Evolutionary conservation across 2,888 invertebrate species (phyloP).

Genomic region (Volucella inanis): DNA sequence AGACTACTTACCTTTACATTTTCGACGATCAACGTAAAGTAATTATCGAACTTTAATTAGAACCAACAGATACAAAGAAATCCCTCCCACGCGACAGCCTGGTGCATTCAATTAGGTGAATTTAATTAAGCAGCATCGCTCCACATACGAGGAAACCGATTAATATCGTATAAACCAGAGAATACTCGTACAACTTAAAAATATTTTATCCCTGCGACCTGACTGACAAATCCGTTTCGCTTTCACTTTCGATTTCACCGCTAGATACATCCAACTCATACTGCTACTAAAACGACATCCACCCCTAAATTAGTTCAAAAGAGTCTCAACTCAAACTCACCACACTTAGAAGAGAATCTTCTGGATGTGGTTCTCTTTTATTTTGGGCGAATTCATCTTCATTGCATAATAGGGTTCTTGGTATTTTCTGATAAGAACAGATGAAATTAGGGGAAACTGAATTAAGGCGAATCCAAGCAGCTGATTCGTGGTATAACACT

Average conservation of each 20-base stretch:
- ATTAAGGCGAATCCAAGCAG: conserved; percentile 62
- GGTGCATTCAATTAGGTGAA: conserved; percentile 6
- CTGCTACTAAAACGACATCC: background rate
- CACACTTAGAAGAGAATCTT: conserved; percentile 28
- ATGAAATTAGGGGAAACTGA: conserved; percentile 10
- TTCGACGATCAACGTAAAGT: too few species aligned
- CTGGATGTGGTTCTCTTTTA: background rate
- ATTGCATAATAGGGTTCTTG: conserved; percentile 19
- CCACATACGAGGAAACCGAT: conserved; percentile 27
- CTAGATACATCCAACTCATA: background rate
- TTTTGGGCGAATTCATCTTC: conserved; percentile 27
- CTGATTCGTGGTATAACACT: conserved; percentile 61
- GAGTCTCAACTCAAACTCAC: conserved; percentile 15
- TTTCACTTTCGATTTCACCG: conserved; percentile 58
- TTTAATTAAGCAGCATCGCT: conserved; percentile 26
- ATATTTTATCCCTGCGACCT: background rate
- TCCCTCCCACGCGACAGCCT: background rate
- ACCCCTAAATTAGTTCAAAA: conserved; percentile 10
- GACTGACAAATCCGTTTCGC: conserved; percentile 10
- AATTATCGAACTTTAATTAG: background rate
- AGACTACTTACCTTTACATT: too few species aligned
- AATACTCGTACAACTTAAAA: conserved; percentile 11
- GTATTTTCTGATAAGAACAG: conserved; percentile 53
- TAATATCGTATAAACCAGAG: conserved; percentile 1
- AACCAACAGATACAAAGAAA: background rate